phyloP scores from a whole-genome alignment of 2,113 vertebrate species.

The Solea senegalensis region DNA sequence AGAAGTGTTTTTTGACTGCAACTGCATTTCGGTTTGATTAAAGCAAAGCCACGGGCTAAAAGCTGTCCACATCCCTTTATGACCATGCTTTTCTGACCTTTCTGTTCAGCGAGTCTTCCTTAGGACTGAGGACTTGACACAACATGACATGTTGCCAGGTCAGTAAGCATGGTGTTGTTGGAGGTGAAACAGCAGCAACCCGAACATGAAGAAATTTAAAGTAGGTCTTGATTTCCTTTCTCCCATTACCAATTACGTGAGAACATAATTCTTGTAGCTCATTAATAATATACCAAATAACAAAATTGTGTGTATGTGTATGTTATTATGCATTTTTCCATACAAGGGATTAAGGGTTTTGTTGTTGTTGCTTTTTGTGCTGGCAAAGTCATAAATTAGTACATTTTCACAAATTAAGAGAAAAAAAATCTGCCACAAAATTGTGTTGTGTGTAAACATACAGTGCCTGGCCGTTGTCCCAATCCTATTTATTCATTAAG shows the following conservation, averaged over 20 bases:
- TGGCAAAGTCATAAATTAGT: too few relatives aligned
- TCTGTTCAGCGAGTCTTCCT: conserved; percentile 80
- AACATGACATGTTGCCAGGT: conserved; percentile 82
- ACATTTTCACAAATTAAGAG: too few relatives aligned
- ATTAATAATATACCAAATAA: neutral
- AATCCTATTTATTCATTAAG: too few relatives aligned
- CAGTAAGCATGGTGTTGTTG: conserved; percentile 78
- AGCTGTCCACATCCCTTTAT: conserved; percentile 82
- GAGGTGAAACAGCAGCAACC: conserved; percentile 52
- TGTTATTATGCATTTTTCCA: too few relatives aligned
- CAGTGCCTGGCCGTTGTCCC: too few relatives aligned
- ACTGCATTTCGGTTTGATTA: conserved; percentile 79
- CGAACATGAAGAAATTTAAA: conserved; percentile 47
- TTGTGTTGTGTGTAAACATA: too few relatives aligned
- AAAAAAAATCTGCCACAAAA: too few relatives aligned
- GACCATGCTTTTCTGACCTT: conserved; percentile 81
- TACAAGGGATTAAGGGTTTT: too few relatives aligned
- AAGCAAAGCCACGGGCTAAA: conserved; percentile 81
- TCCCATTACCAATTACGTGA: neutral
- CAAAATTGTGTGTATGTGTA: too few relatives aligned
- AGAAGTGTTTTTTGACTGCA: conserved; percentile 79
- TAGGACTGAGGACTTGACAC: conserved; percentile 80
- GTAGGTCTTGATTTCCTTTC: conserved; percentile 29
- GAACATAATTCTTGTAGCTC: neutral
- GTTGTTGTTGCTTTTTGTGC: too few relatives aligned